Base-by-base conservation (phyloP, 2,797 vertebrate genomes). In the Pipistrellus kuhlii region DNA sequence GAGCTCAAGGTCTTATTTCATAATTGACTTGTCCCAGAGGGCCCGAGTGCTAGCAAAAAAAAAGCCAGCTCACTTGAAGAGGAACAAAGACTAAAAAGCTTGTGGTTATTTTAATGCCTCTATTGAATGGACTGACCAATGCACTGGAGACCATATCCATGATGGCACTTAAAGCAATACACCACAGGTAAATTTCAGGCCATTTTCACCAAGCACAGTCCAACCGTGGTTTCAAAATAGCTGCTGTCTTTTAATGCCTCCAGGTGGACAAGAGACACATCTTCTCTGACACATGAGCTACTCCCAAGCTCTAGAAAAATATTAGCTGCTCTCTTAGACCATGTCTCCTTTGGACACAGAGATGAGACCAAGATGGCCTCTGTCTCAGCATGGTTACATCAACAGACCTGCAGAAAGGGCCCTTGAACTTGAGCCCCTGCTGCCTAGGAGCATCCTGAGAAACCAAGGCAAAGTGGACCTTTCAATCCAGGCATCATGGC, bases 61-160 rank as follows among this genome's bases (percentile, higher is more conserved):
- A 27, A 91, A 44, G 87, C 72, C 59, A 81, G 21, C 21, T 91
- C 32, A 4, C 48, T 62, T 48, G 38, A 94, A 81, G 81, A 78
- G 23, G n/a, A n/a, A 87, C 53, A 68, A 77, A 91, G 71, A 89
- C 80, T 81, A 51, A 93, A 78, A 94, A 21, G n/a, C 32, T 3
- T 91, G 80, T 84, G 76, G 89, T 91, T 95, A 23, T 72, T 72
- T 72, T 84, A 94, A 86, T 76, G 91, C 15, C 46, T 81, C 23
- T 88, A 48, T 23, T 71, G 80, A 90, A 80, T 72, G 72, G 41
- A 83, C 41, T 41, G 48, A 81, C 20, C 18, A 53, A 57, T 48
- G 48, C 48, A 75, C 1, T 62, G 27, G 88, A 62, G 76, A 91
- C 71, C 62, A 73, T 46, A 73, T 51, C 9, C 1, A 17, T 27